Evolutionary conservation across 2,888 invertebrate genomes (phyloP), one percentile per base, ranked within the genome.

Genomic region (Pandemis corylana): DNA sequence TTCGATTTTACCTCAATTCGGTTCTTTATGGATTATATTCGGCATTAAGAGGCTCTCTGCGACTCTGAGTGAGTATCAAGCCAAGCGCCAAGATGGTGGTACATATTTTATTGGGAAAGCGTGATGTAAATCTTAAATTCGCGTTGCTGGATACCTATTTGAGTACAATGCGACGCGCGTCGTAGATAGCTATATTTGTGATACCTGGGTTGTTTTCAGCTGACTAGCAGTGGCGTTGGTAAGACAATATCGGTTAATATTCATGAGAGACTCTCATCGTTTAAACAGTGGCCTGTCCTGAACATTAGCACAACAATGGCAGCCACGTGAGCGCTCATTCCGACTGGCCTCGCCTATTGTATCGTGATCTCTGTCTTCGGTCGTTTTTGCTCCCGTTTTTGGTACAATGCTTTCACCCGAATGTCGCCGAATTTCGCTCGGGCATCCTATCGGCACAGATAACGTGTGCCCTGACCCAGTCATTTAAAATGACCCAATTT

Each of bases 211-310:
- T 84, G 84, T 88, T 89, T 89, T 88, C 84, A 90, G 83, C 81
- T 75, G 80, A 86, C 84, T 86, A 81, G 82, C 84, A 81, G 82
- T 86, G 81, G 83, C 81, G 82, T 86, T 81, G 83, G 79, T 82
- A 85, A 87, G 90, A 93, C 89, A 91, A 90, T 87, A 87, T 85
- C 79, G 79, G 80, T 92, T 89, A 92, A 91, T 93, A 94, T 94
- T 93, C 92, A 94, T 93, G 91, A 93, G 89, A 78, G 82, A 82
- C 83, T 84, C 82, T 80, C 71, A 71, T 77, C 68, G 71, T 71
- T 76, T 76, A 73, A 82, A 83, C 85, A 85, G 85, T 85, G 84
- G 87, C 80, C 85, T 84, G 86, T 84, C 83, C 84, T 82, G 82
- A 80, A 82, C 83, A 92, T 93, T 93, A 90, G 82, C 91, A 91